Evolutionary conservation across 2,797 vertebrate genomes (phyloP), one percentile per base, ranked within the genome.

Genomic region (Neostethus bicornis): DNA sequence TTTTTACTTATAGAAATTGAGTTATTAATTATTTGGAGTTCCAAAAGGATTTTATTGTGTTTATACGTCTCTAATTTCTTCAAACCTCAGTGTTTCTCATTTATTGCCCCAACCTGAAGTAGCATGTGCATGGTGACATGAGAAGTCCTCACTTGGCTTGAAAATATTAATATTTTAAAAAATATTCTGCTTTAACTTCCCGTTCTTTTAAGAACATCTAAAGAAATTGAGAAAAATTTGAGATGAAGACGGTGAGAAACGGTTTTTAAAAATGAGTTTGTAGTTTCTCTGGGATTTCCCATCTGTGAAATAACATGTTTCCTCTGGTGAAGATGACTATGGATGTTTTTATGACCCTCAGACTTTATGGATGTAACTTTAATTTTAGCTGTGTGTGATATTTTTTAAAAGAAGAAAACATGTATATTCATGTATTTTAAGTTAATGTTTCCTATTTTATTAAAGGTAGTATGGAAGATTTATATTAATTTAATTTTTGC

Each of bases 201-300:
- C 7, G 24, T 51, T 51, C 7, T 34, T 14, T 9, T 44, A 47
- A 45, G 16, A 20, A 29, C 14, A 29, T 7, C 56, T 16, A 14
- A 10, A 7, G 16, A 10, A 16, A 48, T 10, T n/a, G n/a, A n/a
- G n/a, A 43, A 23, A 25, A 6, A 12, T 29, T 5, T 55, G 61
- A 16, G 73, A 55, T 59, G 0, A 34, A 6, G 16, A 24, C 46
- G 23, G 46, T 51, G 38, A 75, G 26, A 31, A 49, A 46, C 21
- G 12, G 64, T 47, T 72, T 43, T 68, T 29, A 21, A 7, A 1
- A 17, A 13, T 80, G 77, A 49, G 61, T 54, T 80, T 81, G 26
- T 61, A 10, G 10, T 66, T 61, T 29, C 13, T 37, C 17, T 16
- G 4, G 47, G 49, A 60, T 3, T 81, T 75, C 66, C 51, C 53